Base-by-base conservation (phyloP, 37 sponge, comb jelly and placozoan species). In the Corticium candelabrum region DNA sequence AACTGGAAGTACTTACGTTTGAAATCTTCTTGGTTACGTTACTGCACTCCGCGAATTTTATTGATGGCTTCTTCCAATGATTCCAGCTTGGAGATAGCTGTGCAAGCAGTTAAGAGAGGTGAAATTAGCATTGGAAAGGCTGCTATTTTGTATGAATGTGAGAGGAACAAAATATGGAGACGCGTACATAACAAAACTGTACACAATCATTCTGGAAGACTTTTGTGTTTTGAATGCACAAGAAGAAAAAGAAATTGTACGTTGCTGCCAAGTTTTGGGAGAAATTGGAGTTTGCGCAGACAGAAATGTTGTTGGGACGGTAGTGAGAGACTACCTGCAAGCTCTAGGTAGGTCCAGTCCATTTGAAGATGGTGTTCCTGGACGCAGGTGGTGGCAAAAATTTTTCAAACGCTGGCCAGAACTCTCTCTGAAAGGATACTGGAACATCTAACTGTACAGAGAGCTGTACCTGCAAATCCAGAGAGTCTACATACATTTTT, bases 181-280 rank as follows among this genome's bases (percentile, higher is more conserved):
- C n/a, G n/a, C n/a, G n/a, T n/a, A n/a, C n/a, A n/a, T n/a, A n/a
- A n/a, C n/a, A n/a, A n/a, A n/a, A n/a, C n/a, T n/a, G n/a, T n/a
- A n/a, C n/a, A n/a, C n/a, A n/a, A n/a, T n/a, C n/a, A n/a, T n/a
- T n/a, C n/a, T n/a, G n/a, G n/a, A n/a, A n/a, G n/a, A n/a, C n/a
- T n/a, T n/a, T n/a, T n/a, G n/a, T 50, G 62, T 67, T 3, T 38
- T 83, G 32, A 83, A 76, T 3, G 4, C 36, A 35, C 69, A 32
- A 2, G 77, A 83, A 67, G 83, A 83, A 69, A 39, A 77, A 34
- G 83, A 83, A 68, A 78, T 83, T 3, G 83, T 78, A 29, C 50
- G 41, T 1, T 78, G 77, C 15, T 83, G 83, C 67, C 68, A 78
- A 27, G 69, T 77, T 15, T 77, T 83, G 38, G 72, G 50, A 34